phyloP scores from a whole-genome alignment of 2,797 vertebrate genomes.

The Catostomus latipinnis region DNA sequence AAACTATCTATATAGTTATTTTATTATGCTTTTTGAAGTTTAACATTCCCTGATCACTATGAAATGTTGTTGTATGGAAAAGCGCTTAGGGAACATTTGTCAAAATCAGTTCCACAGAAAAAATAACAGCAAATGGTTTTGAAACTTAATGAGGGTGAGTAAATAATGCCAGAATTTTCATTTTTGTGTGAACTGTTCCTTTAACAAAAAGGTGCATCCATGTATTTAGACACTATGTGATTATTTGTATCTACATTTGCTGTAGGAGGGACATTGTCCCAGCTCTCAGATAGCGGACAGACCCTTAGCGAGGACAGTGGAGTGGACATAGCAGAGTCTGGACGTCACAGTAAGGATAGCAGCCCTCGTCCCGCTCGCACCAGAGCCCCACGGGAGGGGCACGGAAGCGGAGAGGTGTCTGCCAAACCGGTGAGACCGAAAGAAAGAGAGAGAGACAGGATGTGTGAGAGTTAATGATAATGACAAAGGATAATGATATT shows the following conservation, averaged over 20 bases:
- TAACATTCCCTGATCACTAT: no score
- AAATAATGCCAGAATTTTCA: no score
- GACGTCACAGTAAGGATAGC: constrained; percentile 77
- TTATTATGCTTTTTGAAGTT: no score
- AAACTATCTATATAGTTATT: no score
- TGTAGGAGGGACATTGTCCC: constrained; percentile 82
- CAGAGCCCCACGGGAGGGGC: constrained; percentile 76
- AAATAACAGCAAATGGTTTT: no score
- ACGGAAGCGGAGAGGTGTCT: constrained; percentile 72
- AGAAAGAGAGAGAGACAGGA: constrained; percentile 46
- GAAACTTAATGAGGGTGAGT: no score
- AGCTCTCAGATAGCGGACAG: constrained; percentile 63
- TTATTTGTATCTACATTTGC: not conserved
- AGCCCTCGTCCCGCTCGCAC: constrained; percentile 77
- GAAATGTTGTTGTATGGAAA: no score
- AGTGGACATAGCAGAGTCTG: constrained; percentile 81
- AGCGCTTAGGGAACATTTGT: no score
- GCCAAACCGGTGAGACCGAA: constrained; percentile 87
- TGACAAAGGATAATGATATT: not conserved
- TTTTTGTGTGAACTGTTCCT: no score
- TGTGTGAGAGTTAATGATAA: constrained; percentile 8
- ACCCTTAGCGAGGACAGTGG: constrained; percentile 88
- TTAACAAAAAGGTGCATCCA: no score
- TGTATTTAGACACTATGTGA: no score
- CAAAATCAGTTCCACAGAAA: no score